Percentiles rank a stretch among this genome's conserved stretches.
Evolutionary conservation across 2,113 vertebrate genomes (phyloP).

Genomic region (Gila orcuttii): DNA sequence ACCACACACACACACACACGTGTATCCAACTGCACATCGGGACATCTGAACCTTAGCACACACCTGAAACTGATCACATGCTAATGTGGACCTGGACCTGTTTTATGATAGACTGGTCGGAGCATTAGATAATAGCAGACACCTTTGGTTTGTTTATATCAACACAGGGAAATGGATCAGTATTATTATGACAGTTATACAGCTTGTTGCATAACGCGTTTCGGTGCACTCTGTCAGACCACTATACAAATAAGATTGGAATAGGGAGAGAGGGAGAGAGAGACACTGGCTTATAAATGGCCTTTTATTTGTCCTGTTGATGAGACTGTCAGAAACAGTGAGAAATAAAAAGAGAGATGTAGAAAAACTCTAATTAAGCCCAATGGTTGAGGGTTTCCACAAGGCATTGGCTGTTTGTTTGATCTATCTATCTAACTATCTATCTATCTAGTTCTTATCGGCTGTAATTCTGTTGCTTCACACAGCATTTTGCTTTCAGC

Average conservation of each 20-base stretch:
- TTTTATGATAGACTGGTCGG: background rate
- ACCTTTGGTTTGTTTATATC: constrained; percentile 13
- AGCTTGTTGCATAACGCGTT: constrained; percentile 3
- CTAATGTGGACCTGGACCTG: background rate
- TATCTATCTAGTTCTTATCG: background rate
- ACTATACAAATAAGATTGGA: background rate
- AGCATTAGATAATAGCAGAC: background rate
- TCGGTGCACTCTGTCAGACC: constrained; percentile 17
- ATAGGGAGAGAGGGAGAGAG: too few species aligned
- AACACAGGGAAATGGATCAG: constrained; percentile 19
- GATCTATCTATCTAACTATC: too few species aligned
- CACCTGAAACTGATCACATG: constrained; percentile 16
- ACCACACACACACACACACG: background rate
- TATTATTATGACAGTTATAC: constrained; percentile 10
- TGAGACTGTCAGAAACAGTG: background rate
- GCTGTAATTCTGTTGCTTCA: background rate
- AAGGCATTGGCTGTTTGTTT: background rate
- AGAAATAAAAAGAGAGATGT: background rate
- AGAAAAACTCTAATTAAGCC: background rate
- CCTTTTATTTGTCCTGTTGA: background rate
- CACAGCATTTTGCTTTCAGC: background rate
- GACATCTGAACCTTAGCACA: constrained; percentile 12
- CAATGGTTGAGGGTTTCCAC: background rate
- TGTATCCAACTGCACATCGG: background rate
- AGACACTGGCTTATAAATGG: background rate